Base-by-base conservation (phyloP, 2,113 vertebrate species). In the Onychostruthus taczanowskii region DNA sequence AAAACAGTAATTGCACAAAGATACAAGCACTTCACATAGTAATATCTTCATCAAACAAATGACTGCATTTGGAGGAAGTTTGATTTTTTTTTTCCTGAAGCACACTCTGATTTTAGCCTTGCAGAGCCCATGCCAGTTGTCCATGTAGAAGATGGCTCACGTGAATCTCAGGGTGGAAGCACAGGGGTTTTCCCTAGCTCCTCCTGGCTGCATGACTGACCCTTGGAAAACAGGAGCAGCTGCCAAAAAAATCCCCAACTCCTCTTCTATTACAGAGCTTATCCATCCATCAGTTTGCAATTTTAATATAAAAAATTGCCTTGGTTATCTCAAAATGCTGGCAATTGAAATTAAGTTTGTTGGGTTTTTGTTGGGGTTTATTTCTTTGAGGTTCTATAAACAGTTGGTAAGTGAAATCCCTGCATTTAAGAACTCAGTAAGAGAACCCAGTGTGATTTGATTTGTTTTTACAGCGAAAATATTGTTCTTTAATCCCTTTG, bases 1-100 rank as follows among this genome's bases (percentile, higher is more conserved):
- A 95, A 96, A 96, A 70, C 87, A 95, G 78, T 91, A 96, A 95
- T 77, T 95, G 84, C 47, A 47, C 18, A 74, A 76, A 85, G 46
- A 83, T 47, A 61, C 4, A 83, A 59, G 31, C 27, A 83, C 56
- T 81, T 93, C 68, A 74, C 47, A 49, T 9, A 44, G 63, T 26
- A 83, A 63, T 81, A 56, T 49, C 73, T 96, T 88, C 92, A 90
- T 90, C 92, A 91, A 94, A 90, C 30, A 86, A 92, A 90, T 50
- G 10, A 35, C 55, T 77, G 74, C 30, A 43, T 88, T 86, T 46
- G 77, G 74, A 56, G 39, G 76, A 78, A 84, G 41, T 85, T 74
- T 27, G 9, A 2, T 28, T 39, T 55, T 66, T 52, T 52, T 5
- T 55, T 77, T 6, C 62, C 52, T 27, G 7, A 67, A 90, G 28